Percentiles rank a stretch among this genome's conserved stretches.
Conservation (phyloP, 2,797 vertebrate species). For the Dipus sagitta region DNA sequence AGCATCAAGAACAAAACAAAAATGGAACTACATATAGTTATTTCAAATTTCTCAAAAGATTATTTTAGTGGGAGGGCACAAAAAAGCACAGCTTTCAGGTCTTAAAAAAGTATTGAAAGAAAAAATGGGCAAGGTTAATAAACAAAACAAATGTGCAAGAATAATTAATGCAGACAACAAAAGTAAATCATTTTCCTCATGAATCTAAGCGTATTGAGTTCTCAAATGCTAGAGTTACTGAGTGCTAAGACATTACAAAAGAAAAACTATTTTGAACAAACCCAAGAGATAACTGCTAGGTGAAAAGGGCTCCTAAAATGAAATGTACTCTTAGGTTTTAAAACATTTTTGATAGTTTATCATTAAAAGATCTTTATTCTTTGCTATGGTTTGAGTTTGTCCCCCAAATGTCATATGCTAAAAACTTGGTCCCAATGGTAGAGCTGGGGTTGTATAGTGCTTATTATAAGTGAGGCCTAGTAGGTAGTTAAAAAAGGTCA, state of each 20-base stretch:
- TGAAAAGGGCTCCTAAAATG: constrained; percentile 40
- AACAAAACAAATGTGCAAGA: background rate
- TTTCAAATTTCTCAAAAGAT: constrained; percentile 49
- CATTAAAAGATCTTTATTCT: background rate
- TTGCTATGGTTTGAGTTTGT: background rate
- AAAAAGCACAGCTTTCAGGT: constrained; percentile 13
- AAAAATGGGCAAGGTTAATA: constrained; percentile 31
- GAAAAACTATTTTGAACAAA: background rate
- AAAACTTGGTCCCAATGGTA: background rate
- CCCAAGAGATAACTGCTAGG: constrained; percentile 12
- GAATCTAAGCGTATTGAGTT: constrained; percentile 36
- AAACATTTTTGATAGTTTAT: background rate
- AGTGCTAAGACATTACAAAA: background rate
- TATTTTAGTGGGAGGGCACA: constrained; percentile 37
- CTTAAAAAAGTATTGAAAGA: constrained; percentile 19
- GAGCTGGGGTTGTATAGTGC: background rate
- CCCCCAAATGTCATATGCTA: background rate
- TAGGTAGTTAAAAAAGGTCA: background rate
- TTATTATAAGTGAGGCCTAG: background rate
- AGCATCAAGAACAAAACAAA: constrained; percentile 53
- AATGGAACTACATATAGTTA: constrained; percentile 37
- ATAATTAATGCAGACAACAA: constrained; percentile 10
- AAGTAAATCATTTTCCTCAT: constrained; percentile 30
- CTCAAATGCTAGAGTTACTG: background rate
- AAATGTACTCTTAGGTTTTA: constrained; percentile 28